Base-by-base conservation (phyloP, 2,113 vertebrate species). In the Pavo muticus region DNA sequence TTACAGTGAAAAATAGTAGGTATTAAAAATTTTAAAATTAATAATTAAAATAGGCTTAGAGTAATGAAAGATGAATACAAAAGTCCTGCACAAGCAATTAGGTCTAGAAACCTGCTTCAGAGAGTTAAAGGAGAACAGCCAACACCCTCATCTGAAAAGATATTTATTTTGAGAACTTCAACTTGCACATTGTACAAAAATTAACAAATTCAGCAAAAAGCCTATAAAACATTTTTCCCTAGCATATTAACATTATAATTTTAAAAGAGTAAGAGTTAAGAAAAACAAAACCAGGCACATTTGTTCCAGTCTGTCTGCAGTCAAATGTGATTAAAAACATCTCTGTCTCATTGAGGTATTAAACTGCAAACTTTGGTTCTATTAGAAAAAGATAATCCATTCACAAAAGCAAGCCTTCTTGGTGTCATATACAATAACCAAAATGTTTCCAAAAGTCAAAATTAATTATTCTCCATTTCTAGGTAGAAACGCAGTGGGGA, bases 141-240 rank as follows among this genome's bases (percentile, higher is more conserved):
- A 42, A 5, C 18, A 14, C n/a, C 61, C 35, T 45, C 48, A 88
- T 96, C 94, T 95, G 95, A 97, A 97, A 97, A 95, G 92, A 92
- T 93, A 93, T 98, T 98, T 98, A 98, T 98, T 98, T 96, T 89
- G 95, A 97, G 86, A 97, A 94, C 96, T 97, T 98, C 93, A 67
- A 86, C 84, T 96, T 93, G 95, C 93, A 98, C 96, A 97, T 96
- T 87, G 92, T 97, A 97, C 97, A 97, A 96, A 92, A 93, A 84
- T 23, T 85, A 68, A 91, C 94, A 97, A 91, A 94, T 94, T 91
- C 91, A 90, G 54, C 30, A 94, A 96, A 96, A 96, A 93, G 82
- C 61, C 93, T 97, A 97, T 96, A 96, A 79, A 94, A 91, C 5
- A 78, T 75, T 59, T 30, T 88, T 57, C 56, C 85, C 94, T 96